Evolutionary conservation across 2,888 invertebrate species (phyloP).

Genomic region (Drosophila yooni): DNA sequence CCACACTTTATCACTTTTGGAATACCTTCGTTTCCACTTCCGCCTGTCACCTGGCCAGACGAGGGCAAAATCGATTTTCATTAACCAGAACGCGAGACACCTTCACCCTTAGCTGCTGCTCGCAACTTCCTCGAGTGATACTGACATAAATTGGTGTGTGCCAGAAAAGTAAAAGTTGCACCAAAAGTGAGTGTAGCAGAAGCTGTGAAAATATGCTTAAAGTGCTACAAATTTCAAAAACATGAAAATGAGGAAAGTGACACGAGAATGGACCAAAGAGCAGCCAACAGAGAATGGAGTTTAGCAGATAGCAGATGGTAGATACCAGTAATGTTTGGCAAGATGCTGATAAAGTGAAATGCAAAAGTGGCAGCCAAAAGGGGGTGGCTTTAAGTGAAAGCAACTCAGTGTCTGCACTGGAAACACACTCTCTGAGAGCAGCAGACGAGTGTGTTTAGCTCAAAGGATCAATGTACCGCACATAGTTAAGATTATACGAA

Average conservation of each 20-base stretch:
- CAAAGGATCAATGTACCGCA: constrained; percentile 38
- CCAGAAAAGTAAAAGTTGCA: constrained; percentile 10
- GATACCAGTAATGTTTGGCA: constrained; percentile 47
- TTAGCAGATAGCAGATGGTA: constrained; percentile 41
- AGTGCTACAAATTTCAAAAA: constrained; percentile 44
- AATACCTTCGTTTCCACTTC: constrained; percentile 7
- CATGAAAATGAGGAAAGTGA: constrained; percentile 18
- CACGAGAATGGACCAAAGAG: background rate
- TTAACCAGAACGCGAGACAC: constrained; percentile 26
- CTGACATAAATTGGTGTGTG: constrained; percentile 62
- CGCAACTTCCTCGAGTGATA: constrained; percentile 58
- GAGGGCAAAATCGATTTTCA: constrained; percentile 65
- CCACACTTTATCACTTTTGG: constrained; percentile 3
- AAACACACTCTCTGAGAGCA: background rate
- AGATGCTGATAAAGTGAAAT: constrained; percentile 52
- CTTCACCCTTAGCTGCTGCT: constrained; percentile 13
- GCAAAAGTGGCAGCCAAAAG: constrained; percentile 26
- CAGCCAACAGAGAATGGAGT: constrained; percentile 4
- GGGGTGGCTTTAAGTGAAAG: constrained; percentile 20
- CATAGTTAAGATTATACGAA: constrained; percentile 29
- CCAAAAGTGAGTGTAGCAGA: constrained; percentile 27
- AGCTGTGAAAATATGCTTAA: constrained; percentile 60
- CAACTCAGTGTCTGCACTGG: constrained; percentile 6
- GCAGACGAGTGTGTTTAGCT: background rate
- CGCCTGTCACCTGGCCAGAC: constrained; percentile 21